Evolutionary conservation across 1,140 invertebrate species (phyloP).

Genomic region (Thaumetopoea pityocampa): DNA sequence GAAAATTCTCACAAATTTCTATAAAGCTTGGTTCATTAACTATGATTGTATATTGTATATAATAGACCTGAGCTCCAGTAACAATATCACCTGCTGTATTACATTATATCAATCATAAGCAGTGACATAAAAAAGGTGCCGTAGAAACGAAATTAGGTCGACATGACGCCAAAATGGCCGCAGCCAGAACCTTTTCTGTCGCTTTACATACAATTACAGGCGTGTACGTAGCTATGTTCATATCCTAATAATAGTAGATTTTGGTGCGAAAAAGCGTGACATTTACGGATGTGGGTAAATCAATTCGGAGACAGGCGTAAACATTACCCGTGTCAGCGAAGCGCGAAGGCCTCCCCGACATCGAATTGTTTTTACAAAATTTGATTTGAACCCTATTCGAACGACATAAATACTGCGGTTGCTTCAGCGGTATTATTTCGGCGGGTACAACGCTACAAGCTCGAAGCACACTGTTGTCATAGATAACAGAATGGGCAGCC

Average conservation of each 20-base stretch:
- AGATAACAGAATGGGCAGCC: slow-evolving; percentile 42
- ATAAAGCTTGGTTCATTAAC: too few species aligned
- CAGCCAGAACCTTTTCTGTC: not conserved
- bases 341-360: slow-evolving; percentile 28
- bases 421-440: slow-evolving; percentile 42
- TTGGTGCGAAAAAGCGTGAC: slow-evolving; percentile 45
- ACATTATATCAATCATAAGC: too few species aligned
- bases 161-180: not conserved
- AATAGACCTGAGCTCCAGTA: too few species aligned
- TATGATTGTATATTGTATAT: too few species aligned
- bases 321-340: slow-evolving; percentile 56
- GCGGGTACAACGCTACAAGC: slow-evolving; percentile 26
- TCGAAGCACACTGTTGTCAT: slow-evolving; percentile 32
- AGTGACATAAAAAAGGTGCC: too few species aligned
- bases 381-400: slow-evolving; percentile 58
- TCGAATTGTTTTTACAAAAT: slow-evolving; percentile 55
- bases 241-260: slow-evolving; percentile 25
- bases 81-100: too few species aligned
- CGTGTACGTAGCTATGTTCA: slow-evolving; percentile 20
- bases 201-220: not conserved
- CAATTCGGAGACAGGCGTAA: slow-evolving; percentile 46
- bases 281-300: slow-evolving; percentile 64
- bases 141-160: too few species aligned
- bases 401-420: slow-evolving; percentile 42
- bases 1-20: too few species aligned